Conservation (phyloP, 2,113 vertebrate genomes). For the Caloenas nicobarica region DNA sequence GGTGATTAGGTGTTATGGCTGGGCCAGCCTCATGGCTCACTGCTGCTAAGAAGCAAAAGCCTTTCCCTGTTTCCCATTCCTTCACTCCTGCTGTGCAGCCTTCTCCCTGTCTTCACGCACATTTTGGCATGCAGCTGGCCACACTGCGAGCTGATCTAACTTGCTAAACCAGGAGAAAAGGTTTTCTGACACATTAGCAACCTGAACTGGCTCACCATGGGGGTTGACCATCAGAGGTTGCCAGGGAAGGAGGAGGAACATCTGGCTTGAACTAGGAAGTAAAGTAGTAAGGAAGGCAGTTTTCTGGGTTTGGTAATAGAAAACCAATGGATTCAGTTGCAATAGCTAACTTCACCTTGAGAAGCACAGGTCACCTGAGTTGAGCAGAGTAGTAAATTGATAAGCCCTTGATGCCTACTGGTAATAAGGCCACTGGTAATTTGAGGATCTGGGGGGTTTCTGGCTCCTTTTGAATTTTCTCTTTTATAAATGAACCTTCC, state of each 20-base stretch:
- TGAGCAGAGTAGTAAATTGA: neutral
- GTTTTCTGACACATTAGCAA: neutral
- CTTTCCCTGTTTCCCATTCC: neutral
- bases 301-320: neutral
- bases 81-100: neutral
- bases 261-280: rapidly evolving
- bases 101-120: neutral
- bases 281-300: neutral
- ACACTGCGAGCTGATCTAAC: neutral
- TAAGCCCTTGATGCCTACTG: neutral
- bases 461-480: neutral
- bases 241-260: neutral
- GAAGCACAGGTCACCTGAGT: neutral
- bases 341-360: neutral
- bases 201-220: neutral
- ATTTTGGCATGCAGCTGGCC: neutral
- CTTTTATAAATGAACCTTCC: neutral
- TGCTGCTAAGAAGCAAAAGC: neutral
- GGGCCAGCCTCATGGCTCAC: neutral
- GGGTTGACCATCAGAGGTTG: neutral
- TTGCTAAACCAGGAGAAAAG: neutral
- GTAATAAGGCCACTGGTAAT: neutral
- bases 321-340: neutral
- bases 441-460: neutral
- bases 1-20: neutral